Evolutionary conservation across 2,113 vertebrate genomes (phyloP).

Genomic region (Onychostoma macrolepis): DNA sequence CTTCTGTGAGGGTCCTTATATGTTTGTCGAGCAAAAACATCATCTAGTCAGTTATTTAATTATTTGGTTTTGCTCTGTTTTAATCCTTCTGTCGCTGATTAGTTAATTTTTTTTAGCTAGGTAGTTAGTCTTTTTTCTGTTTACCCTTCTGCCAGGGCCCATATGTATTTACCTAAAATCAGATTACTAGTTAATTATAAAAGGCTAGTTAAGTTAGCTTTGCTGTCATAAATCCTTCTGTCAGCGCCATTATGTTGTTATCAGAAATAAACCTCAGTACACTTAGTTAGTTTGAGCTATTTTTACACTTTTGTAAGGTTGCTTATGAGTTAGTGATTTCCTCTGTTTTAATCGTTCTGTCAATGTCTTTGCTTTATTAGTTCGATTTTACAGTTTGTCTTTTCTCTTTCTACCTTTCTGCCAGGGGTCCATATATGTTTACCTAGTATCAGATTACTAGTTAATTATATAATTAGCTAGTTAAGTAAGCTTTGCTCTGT

Average conservation of each 20-base stretch:
- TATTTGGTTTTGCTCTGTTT: neutral
- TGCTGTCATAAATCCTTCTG: neutral
- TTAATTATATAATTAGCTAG: neutral
- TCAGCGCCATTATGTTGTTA: neutral
- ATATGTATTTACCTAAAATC: neutral
- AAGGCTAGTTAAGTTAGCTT: neutral
- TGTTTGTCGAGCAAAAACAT: neutral
- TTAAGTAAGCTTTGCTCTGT: neutral
- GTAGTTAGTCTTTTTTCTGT: neutral
- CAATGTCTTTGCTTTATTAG: neutral
- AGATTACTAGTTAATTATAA: neutral
- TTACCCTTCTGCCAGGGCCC: neutral
- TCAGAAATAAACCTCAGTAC: neutral
- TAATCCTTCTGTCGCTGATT: neutral
- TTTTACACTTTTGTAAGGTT: neutral
- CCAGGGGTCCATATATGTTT: neutral
- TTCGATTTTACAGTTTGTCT: neutral
- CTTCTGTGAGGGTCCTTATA: neutral
- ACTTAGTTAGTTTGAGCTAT: neutral
- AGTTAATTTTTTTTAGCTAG: neutral
- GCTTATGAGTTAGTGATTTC: neutral
- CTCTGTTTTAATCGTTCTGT: neutral
- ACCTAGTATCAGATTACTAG: constrained; percentile 57
- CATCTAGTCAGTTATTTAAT: neutral
- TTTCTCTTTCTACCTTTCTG: neutral